A percentile compares a stretch with the other conserved stretches of the same genome.
These are phyloP conservation scores for Aix galericulata DNA, from an alignment of 2,113 vertebrate genomes.

Conservation along the genomic window DNA sequence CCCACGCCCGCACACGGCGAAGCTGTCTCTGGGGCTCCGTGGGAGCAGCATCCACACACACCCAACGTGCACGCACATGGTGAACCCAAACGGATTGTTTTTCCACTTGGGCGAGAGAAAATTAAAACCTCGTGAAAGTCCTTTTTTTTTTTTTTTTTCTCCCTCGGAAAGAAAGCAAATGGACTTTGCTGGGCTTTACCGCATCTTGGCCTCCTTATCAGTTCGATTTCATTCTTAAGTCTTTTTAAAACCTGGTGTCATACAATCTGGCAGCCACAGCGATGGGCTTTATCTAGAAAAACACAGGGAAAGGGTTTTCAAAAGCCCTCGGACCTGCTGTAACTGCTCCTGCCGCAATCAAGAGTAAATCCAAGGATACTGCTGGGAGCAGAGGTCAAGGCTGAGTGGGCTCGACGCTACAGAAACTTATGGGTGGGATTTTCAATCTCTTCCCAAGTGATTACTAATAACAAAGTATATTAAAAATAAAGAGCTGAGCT, in stretches of 20 bases:
- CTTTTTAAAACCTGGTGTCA: background rate
- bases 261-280: slow-evolving; percentile 21
- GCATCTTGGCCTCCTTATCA: slow-evolving; percentile 14
- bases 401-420: background rate
- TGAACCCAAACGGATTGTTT: background rate
- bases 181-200: slow-evolving; percentile 26
- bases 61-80: background rate
- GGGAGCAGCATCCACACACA: rapidly evolving
- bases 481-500: slow-evolving; percentile 44
- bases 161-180: background rate
- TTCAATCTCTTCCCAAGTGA: background rate
- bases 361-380: slow-evolving; percentile 30
- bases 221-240: slow-evolving; percentile 19
- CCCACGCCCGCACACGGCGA: rapidly evolving
- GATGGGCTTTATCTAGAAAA: slow-evolving; percentile 17
- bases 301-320: background rate
- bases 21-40: rapidly evolving
- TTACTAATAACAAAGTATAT: slow-evolving; percentile 47
- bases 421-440: slow-evolving; percentile 56
- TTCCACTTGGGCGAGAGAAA: background rate
- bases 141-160: background rate
- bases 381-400: slow-evolving; percentile 5
- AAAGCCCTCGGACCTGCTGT: background rate
- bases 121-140: background rate
- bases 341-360: background rate